Evolutionary conservation across 2,797 vertebrate species (phyloP).

Genomic region (Lutjanus campechanus): DNA sequence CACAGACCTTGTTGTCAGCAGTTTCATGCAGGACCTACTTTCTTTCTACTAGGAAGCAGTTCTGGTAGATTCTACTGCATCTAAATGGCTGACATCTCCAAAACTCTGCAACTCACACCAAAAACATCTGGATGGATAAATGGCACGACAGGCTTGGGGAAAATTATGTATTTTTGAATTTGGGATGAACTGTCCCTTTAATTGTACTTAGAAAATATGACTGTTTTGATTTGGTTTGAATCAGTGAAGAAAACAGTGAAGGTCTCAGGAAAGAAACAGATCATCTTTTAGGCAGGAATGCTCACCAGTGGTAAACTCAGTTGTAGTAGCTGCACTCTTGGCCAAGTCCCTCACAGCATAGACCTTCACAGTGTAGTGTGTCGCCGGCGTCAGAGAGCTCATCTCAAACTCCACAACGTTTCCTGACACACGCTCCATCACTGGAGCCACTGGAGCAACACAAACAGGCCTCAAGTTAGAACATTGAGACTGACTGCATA

Average conservation of each 20-base stretch:
- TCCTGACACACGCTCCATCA: slow-evolving; percentile 92
- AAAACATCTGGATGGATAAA: too few species aligned
- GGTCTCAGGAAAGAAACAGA: background rate
- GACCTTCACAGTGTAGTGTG: slow-evolving; percentile 90
- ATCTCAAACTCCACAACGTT: slow-evolving; percentile 94
- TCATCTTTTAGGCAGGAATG: too few species aligned
- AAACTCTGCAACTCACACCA: too few species aligned
- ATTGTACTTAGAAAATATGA: background rate
- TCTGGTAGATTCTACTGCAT: too few species aligned
- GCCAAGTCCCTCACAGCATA: slow-evolving; percentile 91
- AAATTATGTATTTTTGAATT: too few species aligned
- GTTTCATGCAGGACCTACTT: too few species aligned
- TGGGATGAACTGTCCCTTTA: background rate
- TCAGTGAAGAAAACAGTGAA: background rate
- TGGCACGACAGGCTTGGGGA: too few species aligned
- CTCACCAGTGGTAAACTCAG: slow-evolving; percentile 93
- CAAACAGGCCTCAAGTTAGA: background rate
- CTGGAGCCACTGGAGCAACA: slow-evolving; percentile 86
- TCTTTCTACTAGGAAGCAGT: too few species aligned
- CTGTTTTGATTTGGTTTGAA: background rate
- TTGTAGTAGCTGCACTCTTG: slow-evolving; percentile 89
- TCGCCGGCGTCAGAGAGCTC: slow-evolving; percentile 89
- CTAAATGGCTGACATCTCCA: too few species aligned
- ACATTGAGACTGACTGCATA: background rate
- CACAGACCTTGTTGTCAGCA: too few species aligned